Conservation (phyloP, 2,797 vertebrate species). For the Chelon auratus region DNA sequence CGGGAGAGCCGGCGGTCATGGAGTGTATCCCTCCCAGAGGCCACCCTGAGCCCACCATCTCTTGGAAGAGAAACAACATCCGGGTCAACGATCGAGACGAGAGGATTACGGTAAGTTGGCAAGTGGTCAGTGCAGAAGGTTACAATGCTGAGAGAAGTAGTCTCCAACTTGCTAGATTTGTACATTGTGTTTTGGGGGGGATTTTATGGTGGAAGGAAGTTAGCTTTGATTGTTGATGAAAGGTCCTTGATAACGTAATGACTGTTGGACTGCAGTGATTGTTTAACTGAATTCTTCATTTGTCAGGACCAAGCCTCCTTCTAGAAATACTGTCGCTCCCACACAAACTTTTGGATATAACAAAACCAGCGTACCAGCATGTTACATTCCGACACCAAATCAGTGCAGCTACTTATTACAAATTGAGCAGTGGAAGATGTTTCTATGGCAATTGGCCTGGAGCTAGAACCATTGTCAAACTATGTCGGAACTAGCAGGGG, state of each 20-base stretch:
- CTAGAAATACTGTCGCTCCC: not conserved
- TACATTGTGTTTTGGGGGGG: not conserved
- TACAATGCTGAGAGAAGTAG: not conserved
- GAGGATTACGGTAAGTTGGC: constrained; percentile 90
- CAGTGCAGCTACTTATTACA: constrained; percentile 8
- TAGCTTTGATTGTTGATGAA: constrained; percentile 18
- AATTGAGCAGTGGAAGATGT: constrained; percentile 42
- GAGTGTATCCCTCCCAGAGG: constrained; percentile 95
- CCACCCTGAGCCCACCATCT: constrained; percentile 94
- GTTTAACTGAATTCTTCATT: constrained; percentile 26
- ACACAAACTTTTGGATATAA: not conserved
- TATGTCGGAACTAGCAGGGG: constrained; percentile 16
- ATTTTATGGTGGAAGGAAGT: constrained; percentile 4
- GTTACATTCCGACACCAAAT: constrained; percentile 1
- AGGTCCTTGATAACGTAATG: not conserved
- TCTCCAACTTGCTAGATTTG: not conserved
- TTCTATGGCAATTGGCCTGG: constrained; percentile 40
- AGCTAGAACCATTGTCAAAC: constrained; percentile 39
- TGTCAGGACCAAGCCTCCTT: not conserved
- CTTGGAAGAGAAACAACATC: constrained; percentile 93
- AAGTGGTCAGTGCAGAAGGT: not conserved
- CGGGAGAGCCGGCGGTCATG: constrained; percentile 94
- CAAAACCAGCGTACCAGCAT: not conserved
- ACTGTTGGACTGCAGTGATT: constrained; percentile 28
- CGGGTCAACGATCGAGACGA: constrained; percentile 90